Evolutionary conservation across 2,888 invertebrate species (phyloP).

Genomic region (Torymus texanus): DNA sequence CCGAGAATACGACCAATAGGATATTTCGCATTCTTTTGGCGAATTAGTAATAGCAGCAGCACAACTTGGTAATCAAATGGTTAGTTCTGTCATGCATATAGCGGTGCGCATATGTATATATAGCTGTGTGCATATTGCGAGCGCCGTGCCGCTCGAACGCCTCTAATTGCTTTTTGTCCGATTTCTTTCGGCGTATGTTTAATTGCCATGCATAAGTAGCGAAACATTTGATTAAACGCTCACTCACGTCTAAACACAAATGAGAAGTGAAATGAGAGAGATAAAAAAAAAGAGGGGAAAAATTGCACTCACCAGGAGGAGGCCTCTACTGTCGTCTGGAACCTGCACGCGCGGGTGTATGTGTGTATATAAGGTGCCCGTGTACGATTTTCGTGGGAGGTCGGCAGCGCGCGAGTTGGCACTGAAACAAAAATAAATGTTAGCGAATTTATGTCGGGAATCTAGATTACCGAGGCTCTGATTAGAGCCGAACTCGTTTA

Average conservation of each 20-base stretch:
- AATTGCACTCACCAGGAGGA: constrained; percentile 28
- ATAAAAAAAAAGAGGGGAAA: not conserved
- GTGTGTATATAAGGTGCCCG: too few relatives aligned
- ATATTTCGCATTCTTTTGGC: constrained; percentile 12
- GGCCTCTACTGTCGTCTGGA: not conserved
- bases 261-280: not conserved
- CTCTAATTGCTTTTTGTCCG: constrained; percentile 14
- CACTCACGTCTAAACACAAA: too few relatives aligned
- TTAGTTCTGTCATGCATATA: constrained; percentile 1
- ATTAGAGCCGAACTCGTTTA: too few relatives aligned
- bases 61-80: not conserved
- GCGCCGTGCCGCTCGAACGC: constrained; percentile 10
- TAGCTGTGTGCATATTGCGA: not conserved
- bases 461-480: too few relatives aligned
- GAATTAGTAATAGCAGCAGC: not conserved
- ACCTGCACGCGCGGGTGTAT: not conserved
- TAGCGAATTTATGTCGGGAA: not conserved
- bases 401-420: not conserved
- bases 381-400: too few relatives aligned
- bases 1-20: constrained; percentile 8
- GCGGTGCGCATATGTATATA: not conserved
- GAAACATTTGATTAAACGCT: constrained; percentile 32
- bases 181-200: not conserved
- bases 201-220: constrained; percentile 25
- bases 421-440: constrained; percentile 15